Percentiles rank a stretch among this genome's conserved stretches.
phyloP scores from a whole-genome alignment of 2,113 vertebrate species.

The Gavialis gangeticus region DNA sequence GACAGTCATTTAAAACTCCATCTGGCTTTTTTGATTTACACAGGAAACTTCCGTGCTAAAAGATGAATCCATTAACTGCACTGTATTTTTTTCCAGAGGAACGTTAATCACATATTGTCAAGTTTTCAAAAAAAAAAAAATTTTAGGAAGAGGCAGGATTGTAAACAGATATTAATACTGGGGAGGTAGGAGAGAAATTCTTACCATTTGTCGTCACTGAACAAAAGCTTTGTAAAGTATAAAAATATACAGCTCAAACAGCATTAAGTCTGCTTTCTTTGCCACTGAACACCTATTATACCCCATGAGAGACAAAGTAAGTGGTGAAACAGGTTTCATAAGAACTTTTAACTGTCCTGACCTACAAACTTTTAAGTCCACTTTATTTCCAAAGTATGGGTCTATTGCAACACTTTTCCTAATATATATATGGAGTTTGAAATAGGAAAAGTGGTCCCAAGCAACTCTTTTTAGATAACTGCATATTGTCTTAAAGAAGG shows the following conservation, averaged over 20 bases:
- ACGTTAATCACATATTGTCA: too few relatives aligned
- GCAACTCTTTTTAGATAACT: background rate
- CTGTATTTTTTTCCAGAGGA: too few relatives aligned
- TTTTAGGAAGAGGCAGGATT: background rate
- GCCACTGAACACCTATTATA: constrained; percentile 58
- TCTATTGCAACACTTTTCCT: background rate
- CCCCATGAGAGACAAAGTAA: constrained; percentile 55
- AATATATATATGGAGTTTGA: background rate
- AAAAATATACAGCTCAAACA: constrained; percentile 19
- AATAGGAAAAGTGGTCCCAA: background rate
- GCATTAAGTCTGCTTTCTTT: background rate
- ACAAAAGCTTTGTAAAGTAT: background rate
- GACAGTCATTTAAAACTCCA: constrained; percentile 54
- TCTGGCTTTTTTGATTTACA: constrained; percentile 63
- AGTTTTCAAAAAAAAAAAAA: background rate
- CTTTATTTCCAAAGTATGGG: background rate
- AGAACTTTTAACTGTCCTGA: background rate
- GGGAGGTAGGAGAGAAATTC: background rate
- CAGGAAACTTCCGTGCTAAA: constrained; percentile 28
- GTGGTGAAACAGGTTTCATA: background rate
- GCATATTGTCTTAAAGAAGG: background rate
- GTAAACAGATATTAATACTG: background rate
- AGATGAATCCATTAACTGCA: constrained; percentile 3
- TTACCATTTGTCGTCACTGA: background rate
- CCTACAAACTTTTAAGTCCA: background rate